Evolutionary conservation across 1,140 invertebrate genomes (phyloP), one percentile per base, ranked within the genome.

Genomic region (Forficula auricularia): DNA sequence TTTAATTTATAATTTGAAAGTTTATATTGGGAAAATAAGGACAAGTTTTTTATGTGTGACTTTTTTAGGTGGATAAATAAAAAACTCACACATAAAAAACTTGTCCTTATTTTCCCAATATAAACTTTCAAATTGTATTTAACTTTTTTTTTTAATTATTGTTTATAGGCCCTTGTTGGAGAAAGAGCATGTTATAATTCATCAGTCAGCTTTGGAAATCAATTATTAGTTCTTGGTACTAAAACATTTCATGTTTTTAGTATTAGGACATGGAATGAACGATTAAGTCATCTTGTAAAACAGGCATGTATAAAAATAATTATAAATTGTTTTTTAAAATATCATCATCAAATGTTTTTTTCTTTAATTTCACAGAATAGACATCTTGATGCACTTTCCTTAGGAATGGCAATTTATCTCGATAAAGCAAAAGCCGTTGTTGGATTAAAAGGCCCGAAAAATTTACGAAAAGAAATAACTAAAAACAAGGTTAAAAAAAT

Each of bases 151-250:
- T 37, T 15, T n/a, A 3, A 19, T 19, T 40, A n/a, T 39, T 47
- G 35, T 43, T 57, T 63, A 18, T 48, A 82, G 79, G 89, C 86
- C 1, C 60, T 73, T 43, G 80, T 79, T 33, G 87, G 86, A 1
- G 82, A 88, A 58, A 70, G 77, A 52, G 86, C 87, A 6, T 91
- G 86, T 55, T 91, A 90, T 52, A 90, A 92, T 51, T 90, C 90
- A 13, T 71, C 91, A 14, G 74, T 83, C 42, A 80, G 77, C 40
- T 73, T 78, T 47, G 79, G 79, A 31, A 81, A 78, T 38, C 82
- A 90, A 50, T 58, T 96, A 9, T 71, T 91, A 41, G 53, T 96
- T 1, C 63, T 97, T 18, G 91, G 91, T 1, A 80, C 79, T 1
- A 77, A 78, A 52, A 77, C 75, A 36, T 69, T 91, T 35, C 78